Evolutionary conservation across 2,113 vertebrate species (phyloP).

Genomic region (Leucosticte australis): DNA sequence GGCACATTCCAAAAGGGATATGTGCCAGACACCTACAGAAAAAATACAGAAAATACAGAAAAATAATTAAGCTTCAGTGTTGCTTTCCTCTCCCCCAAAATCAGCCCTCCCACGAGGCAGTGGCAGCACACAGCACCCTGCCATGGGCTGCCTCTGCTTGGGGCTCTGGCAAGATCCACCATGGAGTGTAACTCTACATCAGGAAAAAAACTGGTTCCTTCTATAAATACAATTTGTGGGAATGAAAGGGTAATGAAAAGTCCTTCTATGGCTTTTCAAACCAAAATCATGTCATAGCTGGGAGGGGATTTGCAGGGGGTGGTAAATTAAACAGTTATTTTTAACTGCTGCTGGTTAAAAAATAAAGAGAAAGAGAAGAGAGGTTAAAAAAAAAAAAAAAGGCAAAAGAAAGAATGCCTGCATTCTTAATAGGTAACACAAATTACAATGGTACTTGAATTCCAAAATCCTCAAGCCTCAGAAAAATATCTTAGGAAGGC

Average conservation of each 20-base stretch:
- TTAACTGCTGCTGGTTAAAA: background rate
- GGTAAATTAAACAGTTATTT: background rate
- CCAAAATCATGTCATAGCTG: background rate
- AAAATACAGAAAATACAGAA: too few relatives aligned
- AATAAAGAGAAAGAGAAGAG: background rate
- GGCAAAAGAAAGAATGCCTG: background rate
- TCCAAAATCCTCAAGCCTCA: background rate
- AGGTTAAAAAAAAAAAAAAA: too few relatives aligned
- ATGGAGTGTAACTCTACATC: accelerated
- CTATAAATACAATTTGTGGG: background rate
- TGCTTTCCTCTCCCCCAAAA: background rate
- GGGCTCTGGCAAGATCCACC: background rate
- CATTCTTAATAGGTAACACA: background rate
- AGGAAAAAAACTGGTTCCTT: background rate
- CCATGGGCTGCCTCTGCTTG: accelerated
- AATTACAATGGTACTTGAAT: background rate
- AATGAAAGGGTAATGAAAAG: background rate
- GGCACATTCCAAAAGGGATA: background rate
- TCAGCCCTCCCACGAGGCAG: accelerated
- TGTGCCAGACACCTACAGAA: background rate
- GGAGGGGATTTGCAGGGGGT: too few relatives aligned
- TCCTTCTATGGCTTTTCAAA: background rate
- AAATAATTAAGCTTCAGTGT: background rate
- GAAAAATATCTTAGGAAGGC: background rate
- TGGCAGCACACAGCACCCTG: accelerated